Conservation (phyloP, 2,888 invertebrate genomes). For the Phragmatobia fuliginosa region DNA sequence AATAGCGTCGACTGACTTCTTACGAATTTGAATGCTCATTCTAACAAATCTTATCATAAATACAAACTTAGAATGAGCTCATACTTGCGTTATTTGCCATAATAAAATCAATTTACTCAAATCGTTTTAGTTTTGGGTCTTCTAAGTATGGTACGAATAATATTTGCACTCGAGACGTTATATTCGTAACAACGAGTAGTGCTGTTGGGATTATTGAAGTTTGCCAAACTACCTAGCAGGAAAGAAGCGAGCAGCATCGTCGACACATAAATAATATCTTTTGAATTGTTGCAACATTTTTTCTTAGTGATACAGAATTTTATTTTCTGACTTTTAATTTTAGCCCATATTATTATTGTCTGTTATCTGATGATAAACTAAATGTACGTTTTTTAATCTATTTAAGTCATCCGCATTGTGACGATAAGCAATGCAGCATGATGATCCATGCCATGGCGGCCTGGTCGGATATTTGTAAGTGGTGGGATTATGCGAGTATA, state of each 20-base stretch:
- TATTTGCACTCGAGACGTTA: constrained; percentile 71
- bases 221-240: constrained; percentile 55
- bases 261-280: constrained; percentile 43
- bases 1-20: constrained; percentile 69
- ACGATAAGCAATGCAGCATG: too few relatives aligned
- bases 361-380: too few relatives aligned
- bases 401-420: too few relatives aligned
- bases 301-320: background rate
- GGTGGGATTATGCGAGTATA: too few relatives aligned
- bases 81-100: constrained; percentile 46
- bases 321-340: background rate
- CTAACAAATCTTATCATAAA: constrained; percentile 46
- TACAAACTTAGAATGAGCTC: constrained; percentile 47
- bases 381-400: too few relatives aligned
- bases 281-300: constrained; percentile 15
- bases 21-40: constrained; percentile 57
- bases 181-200: constrained; percentile 66
- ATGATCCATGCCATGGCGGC: too few relatives aligned
- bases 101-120: constrained; percentile 69
- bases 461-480: too few relatives aligned
- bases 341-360: background rate
- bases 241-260: constrained; percentile 47
- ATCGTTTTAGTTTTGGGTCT: constrained; percentile 66
- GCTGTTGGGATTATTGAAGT: constrained; percentile 72
- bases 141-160: constrained; percentile 67